These are phyloP conservation scores for Polietes domitor DNA, from an alignment of 2,888 invertebrate genomes.

Conservation along the genomic window DNA sequence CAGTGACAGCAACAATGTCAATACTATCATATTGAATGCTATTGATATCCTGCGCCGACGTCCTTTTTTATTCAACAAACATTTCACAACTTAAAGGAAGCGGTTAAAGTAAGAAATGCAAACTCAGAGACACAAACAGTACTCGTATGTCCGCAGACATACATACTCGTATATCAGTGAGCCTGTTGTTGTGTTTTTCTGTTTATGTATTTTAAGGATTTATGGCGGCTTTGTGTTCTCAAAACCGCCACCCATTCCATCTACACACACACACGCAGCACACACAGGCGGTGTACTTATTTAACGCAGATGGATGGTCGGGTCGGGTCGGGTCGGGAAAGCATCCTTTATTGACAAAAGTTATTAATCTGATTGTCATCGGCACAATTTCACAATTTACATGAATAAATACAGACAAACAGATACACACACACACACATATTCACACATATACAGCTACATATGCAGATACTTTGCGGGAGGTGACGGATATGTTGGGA, in stretches of 20 bases:
- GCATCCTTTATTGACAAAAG: conserved; percentile 45
- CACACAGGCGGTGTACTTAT: no score
- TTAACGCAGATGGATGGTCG: conserved; percentile 14
- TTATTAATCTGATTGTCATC: conserved; percentile 58
- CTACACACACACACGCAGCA: neutral
- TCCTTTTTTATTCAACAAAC: neutral
- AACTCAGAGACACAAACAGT: no score
- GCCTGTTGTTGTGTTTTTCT: neutral
- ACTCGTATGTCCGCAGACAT: no score
- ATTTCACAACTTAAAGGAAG: no score
- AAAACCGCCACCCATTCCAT: neutral
- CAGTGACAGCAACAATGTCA: no score
- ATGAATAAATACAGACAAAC: conserved; percentile 38
- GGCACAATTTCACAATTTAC: conserved; percentile 46
- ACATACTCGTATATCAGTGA: neutral
- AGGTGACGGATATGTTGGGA: neutral
- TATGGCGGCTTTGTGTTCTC: neutral
- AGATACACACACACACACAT: conserved; percentile 3
- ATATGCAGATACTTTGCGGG: no score
- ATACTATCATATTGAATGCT: neutral
- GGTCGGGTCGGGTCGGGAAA: conserved; percentile 21
- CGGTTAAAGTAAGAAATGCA: no score
- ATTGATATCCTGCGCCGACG: neutral
- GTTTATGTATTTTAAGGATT: conserved; percentile 23
- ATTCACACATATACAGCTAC: neutral